phyloP scores from a whole-genome alignment of 2,113 vertebrate species.

The Monopterus albus region DNA sequence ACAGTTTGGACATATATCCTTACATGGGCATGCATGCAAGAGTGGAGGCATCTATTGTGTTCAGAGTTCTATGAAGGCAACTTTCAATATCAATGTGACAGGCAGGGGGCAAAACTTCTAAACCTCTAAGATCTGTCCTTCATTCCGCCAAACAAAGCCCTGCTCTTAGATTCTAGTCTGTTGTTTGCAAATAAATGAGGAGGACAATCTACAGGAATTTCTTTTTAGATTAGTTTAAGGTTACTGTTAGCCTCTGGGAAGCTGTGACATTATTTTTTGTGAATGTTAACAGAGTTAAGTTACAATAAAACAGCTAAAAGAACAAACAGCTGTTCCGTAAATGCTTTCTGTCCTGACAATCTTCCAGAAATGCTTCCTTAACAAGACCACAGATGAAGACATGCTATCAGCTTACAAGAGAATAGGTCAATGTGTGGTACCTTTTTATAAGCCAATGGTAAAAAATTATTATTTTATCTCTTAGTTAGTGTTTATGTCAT shows the following conservation, averaged over 20 bases:
- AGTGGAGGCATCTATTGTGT: slow-evolving; percentile 41
- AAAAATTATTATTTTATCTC: too few species aligned
- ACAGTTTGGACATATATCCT: slow-evolving; percentile 63
- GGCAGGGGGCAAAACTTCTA: slow-evolving; percentile 12
- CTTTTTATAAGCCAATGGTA: too few species aligned
- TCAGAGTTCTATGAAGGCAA: slow-evolving; percentile 33
- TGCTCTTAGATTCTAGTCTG: neutral
- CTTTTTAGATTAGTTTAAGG: too few species aligned
- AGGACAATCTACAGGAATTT: slow-evolving; percentile 35
- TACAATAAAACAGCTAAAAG: neutral
- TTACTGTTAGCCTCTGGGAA: neutral
- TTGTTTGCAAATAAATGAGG: neutral
- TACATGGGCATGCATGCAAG: slow-evolving; percentile 51
- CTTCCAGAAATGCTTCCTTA: neutral
- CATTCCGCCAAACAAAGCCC: slow-evolving; percentile 32
- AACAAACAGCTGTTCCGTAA: neutral
- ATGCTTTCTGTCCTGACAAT: neutral
- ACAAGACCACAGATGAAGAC: neutral
- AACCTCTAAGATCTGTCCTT: slow-evolving; percentile 36
- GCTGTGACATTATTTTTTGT: neutral
- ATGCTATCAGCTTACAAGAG: neutral
- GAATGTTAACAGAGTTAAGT: neutral
- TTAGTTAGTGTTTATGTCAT: too few species aligned
- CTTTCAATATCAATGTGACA: slow-evolving; percentile 35
- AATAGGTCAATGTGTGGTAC: neutral